Evolutionary conservation across 2,888 invertebrate species (phyloP).

Genomic region (Poecilobothrus nobilitatus): DNA sequence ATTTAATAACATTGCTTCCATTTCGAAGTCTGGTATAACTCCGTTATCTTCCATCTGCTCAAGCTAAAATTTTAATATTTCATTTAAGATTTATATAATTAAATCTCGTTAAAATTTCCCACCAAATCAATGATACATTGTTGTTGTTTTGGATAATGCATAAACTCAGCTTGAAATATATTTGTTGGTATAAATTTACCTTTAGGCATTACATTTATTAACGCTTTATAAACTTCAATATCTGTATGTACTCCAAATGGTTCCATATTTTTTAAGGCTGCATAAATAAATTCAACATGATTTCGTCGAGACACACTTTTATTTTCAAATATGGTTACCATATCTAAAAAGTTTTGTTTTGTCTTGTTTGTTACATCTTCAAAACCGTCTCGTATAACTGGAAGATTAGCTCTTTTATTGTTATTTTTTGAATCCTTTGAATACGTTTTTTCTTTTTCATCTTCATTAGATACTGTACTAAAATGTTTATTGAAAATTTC

Average conservation of each 20-base stretch:
- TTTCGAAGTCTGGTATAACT: conserved; percentile 85
- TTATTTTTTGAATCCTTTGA: too few species aligned
- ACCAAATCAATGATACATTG: conserved; percentile 83
- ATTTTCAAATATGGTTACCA: conserved; percentile 64
- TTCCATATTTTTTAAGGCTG: conserved; percentile 79
- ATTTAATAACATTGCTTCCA: conserved; percentile 71
- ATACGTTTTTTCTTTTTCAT: background rate
- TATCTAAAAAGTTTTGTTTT: conserved; percentile 60
- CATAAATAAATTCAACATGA: conserved; percentile 90
- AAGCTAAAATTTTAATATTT: conserved; percentile 19
- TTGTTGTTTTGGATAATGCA: conserved; percentile 94
- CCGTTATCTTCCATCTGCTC: conserved; percentile 93
- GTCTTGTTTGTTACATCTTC: background rate
- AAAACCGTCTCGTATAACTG: background rate
- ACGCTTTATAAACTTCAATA: conserved; percentile 72
- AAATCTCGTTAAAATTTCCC: too few species aligned
- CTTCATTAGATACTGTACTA: background rate
- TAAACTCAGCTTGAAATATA: conserved; percentile 76
- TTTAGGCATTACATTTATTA: conserved; percentile 81
- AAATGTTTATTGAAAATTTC: background rate
- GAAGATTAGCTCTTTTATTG: background rate
- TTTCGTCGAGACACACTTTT: conserved; percentile 65
- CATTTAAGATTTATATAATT: too few species aligned
- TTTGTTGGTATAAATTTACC: conserved; percentile 78
- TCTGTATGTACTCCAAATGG: conserved; percentile 84